These are phyloP conservation scores for Thalassophryne amazonica DNA, from an alignment of 2,797 vertebrate genomes.

Conservation along the genomic window DNA sequence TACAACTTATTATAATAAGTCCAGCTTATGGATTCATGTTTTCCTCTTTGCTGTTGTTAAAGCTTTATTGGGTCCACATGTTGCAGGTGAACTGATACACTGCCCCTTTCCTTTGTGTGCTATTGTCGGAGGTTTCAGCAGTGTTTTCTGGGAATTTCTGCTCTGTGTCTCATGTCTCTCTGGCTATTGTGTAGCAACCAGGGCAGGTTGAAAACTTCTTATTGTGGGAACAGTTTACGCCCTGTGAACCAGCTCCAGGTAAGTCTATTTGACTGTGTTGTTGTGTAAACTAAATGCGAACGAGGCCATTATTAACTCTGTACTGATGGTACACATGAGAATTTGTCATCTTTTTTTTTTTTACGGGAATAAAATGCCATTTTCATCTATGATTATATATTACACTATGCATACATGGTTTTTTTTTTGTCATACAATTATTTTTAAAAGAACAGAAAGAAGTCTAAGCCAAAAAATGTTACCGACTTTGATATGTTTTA, in stretches of 20 bases:
- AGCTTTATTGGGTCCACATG: conserved; percentile 39
- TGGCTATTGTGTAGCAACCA: conserved; percentile 49
- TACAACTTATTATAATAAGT: conserved; percentile 18
- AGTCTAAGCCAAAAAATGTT: no score
- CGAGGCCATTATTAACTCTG: neutral
- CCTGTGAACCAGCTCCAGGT: conserved; percentile 38
- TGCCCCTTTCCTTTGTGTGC: conserved; percentile 37
- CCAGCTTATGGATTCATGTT: conserved; percentile 27
- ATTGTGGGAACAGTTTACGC: conserved; percentile 45
- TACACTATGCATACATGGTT: no score
- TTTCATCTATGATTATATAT: no score
- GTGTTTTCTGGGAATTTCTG: conserved; percentile 47
- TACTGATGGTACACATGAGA: no score
- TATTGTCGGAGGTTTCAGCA: conserved; percentile 30
- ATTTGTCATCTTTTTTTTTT: no score
- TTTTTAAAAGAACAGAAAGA: no score
- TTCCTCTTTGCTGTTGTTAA: conserved; percentile 24
- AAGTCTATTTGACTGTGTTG: conserved; percentile 4
- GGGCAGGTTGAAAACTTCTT: conserved; percentile 51
- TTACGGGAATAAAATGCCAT: no score
- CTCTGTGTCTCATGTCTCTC: conserved; percentile 56
- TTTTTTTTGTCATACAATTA: no score
- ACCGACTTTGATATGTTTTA: no score
- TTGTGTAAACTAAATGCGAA: conserved; percentile 1
- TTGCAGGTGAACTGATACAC: conserved; percentile 36